Evolutionary conservation across 2,888 invertebrate species (phyloP), one percentile per base, ranked within the genome.

Genomic region (Chaetoderma sp.): DNA sequence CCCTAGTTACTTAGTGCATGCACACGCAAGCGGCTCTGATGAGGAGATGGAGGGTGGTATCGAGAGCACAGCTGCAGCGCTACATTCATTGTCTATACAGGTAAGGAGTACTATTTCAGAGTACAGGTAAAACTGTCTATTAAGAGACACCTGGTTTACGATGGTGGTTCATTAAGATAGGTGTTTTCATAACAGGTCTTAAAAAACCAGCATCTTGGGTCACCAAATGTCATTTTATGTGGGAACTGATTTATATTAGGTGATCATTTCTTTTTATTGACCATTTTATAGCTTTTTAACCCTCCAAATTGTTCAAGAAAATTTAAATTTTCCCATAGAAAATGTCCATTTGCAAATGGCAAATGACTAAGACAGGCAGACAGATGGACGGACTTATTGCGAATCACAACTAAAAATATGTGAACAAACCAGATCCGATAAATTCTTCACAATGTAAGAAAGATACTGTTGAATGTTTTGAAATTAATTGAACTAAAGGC

Each of bases 61-160:
- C 16, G 90, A 91, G 25, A 91, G 91, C 45, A 86, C 90, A 0
- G 89, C 91, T 1, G 91, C 90, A 77, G 91, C 91, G 64, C 92
- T 92, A 84, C 92, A 93, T 80, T 91, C 93, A 84, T 90, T 93
- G 30, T 92, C 93, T 76, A 91, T 93, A 82, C 92, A 92, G 89
- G 91, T 91, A 59, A 33, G 28, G 42, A 23, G 8, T 21, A 5
- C 28, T 8, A 28, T 10, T 47, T 16, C 47, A 47, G 39, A 10
- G 10, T n/a, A 36, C 10, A 36, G n/a, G n/a, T 36, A 36, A 36
- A 10, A 36, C 39, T 36, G n/a, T 36, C 39, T 36, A 10, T 36
- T n/a, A 36, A n/a, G n/a, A n/a, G n/a, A n/a, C n/a, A n/a, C n/a
- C n/a, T n/a, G n/a, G n/a, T n/a, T n/a, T 42, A n/a, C 21, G 42